These are phyloP conservation scores for Pocillopora damicornis DNA, from an alignment of 64 coral and sea anemone genomes.

Conservation along the genomic window DNA sequence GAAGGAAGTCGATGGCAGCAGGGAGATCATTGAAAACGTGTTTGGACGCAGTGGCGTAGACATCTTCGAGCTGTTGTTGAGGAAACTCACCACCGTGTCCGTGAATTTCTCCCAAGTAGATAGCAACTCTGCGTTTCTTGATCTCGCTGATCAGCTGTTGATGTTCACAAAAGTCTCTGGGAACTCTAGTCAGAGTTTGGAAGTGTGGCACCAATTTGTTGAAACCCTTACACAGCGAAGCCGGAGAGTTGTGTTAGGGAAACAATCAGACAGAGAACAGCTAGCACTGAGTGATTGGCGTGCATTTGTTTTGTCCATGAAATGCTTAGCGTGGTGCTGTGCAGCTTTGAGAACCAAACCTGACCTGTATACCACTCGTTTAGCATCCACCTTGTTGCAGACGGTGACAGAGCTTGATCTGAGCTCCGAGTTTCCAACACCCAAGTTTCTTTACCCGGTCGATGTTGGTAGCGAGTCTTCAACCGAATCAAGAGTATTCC, in stretches of 20 bases:
- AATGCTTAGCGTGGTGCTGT: slow-evolving; percentile 5
- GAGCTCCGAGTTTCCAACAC: slow-evolving; percentile 31
- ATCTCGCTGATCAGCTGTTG: background rate
- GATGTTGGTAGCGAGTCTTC: background rate
- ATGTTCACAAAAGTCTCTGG: background rate
- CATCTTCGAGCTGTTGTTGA: slow-evolving; percentile 31
- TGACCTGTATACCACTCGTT: background rate
- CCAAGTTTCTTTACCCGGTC: background rate
- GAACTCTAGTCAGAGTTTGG: background rate
- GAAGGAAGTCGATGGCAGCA: background rate
- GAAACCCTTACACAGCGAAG: background rate
- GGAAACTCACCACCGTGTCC: slow-evolving; percentile 22
- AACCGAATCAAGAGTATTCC: background rate
- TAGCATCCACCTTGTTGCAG: background rate
- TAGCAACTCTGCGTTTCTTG: slow-evolving; percentile 10
- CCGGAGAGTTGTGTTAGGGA: background rate
- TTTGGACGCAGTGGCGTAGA: background rate
- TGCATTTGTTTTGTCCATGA: slow-evolving; percentile 19
- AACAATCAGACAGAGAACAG: slow-evolving; percentile 20
- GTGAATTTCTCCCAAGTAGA: background rate
- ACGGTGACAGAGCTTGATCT: slow-evolving; percentile 6
- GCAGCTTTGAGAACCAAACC: background rate
- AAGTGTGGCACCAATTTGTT: slow-evolving; percentile 10
- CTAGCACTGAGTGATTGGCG: slow-evolving; percentile 14
- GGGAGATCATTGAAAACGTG: background rate